Evolutionary conservation across 2,113 vertebrate species (phyloP).

Genomic region (Mesitornis unicolor): DNA sequence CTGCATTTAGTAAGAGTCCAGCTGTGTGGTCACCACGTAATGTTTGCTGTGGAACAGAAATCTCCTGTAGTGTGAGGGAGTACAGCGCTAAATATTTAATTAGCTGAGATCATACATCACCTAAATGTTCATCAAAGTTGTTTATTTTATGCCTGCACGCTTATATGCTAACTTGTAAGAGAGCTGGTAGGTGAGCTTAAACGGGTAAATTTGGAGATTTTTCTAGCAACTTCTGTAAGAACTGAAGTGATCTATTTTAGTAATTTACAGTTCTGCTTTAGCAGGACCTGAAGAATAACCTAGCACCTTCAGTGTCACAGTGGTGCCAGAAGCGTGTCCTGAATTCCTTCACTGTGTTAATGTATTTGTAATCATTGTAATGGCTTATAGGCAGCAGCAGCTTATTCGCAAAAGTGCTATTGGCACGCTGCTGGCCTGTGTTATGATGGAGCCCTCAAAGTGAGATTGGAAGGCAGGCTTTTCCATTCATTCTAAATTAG

Average conservation of each 20-base stretch:
- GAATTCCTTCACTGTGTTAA: background rate
- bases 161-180: background rate
- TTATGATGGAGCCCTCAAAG: background rate
- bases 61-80: background rate
- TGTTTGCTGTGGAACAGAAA: background rate
- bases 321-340: background rate
- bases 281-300: background rate
- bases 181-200: background rate
- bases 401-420: background rate
- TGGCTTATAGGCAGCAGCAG: background rate
- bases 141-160: background rate
- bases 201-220: background rate
- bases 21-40: background rate
- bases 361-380: background rate
- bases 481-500: background rate
- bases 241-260: background rate
- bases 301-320: background rate
- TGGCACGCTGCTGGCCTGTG: background rate
- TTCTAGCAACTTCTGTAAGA: background rate
- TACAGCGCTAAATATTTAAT: background rate
- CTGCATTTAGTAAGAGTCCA: background rate
- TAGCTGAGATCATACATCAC: background rate
- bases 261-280: background rate
- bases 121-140: background rate
- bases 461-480: background rate